A percentile compares a stretch with the other conserved stretches of the same genome.
phyloP scores from a whole-genome alignment of 2,888 invertebrate species.

The Pegoplata infirma region DNA sequence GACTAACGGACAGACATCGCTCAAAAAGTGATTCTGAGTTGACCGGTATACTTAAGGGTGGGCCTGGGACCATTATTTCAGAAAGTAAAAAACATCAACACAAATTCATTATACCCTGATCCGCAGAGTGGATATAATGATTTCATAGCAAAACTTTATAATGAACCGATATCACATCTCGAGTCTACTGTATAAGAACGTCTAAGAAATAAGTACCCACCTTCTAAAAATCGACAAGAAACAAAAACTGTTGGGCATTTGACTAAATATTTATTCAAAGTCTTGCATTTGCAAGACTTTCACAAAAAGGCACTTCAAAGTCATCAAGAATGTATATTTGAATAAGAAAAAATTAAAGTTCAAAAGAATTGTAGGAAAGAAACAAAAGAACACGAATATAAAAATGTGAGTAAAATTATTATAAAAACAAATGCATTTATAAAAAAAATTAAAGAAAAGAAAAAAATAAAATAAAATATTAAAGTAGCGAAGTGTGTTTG shows the following conservation, averaged over 20 bases:
- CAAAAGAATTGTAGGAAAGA: conserved; percentile 37
- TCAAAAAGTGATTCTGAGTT: no score
- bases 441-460: conserved; percentile 23
- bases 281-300: conserved; percentile 34
- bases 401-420: conserved; percentile 21
- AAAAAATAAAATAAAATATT: no score
- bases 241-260: conserved; percentile 51
- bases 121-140: no score
- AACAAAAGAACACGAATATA: conserved; percentile 5
- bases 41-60: no score
- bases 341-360: conserved; percentile 35
- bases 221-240: background rate
- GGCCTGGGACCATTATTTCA: no score
- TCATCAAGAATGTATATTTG: conserved; percentile 17
- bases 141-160: no score
- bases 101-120: no score
- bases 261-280: conserved; percentile 48
- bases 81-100: no score
- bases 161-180: no score
- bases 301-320: background rate
- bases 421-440: conserved; percentile 44
- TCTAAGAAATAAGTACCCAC: background rate
- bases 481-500: conserved; percentile 31
- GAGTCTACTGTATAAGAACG: no score
- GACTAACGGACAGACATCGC: no score